phyloP scores from a whole-genome alignment of 2,888 invertebrate genomes.

The Muscina levida region DNA sequence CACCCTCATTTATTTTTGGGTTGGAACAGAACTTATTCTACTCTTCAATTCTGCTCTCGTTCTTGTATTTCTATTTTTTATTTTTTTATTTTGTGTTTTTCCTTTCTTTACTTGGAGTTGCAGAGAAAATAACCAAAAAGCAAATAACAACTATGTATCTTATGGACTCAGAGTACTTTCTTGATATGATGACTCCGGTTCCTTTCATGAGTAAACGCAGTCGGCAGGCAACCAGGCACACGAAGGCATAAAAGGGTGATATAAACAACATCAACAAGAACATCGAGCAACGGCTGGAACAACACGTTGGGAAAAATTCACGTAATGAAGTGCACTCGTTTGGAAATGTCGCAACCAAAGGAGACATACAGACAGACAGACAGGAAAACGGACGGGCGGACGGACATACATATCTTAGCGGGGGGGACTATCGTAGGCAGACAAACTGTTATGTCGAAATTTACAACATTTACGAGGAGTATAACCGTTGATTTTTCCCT shows the following conservation, averaged over 20 bases:
- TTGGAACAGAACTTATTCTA: constrained; percentile 44
- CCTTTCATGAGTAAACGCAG: constrained; percentile 13
- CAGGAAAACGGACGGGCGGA: constrained; percentile 46
- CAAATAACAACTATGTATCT: constrained; percentile 43
- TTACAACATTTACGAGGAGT: constrained; percentile 52
- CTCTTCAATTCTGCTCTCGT: constrained; percentile 29
- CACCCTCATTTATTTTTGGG: constrained; percentile 47
- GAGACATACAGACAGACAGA: constrained; percentile 28
- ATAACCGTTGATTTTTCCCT: constrained; percentile 35
- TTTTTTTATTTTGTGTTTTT: too few species aligned
- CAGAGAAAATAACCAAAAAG: constrained; percentile 19
- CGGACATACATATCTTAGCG: constrained; percentile 32
- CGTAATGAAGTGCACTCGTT: constrained; percentile 64
- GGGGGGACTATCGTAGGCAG: constrained; percentile 47
- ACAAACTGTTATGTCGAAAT: constrained; percentile 59
- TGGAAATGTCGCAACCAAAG: constrained; percentile 64
- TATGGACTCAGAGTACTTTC: constrained; percentile 53
- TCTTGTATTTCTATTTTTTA: too few species aligned
- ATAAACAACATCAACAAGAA: too few species aligned
- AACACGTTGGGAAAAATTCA: constrained; percentile 48
- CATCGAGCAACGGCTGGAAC: neutral
- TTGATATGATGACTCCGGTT: constrained; percentile 65
- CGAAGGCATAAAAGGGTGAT: constrained; percentile 53
- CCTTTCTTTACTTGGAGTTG: constrained; percentile 17
- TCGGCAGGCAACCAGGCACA: constrained; percentile 22